phyloP scores from a whole-genome alignment of 2,113 vertebrate species.

The Cyphomyrus discorhynchus region DNA sequence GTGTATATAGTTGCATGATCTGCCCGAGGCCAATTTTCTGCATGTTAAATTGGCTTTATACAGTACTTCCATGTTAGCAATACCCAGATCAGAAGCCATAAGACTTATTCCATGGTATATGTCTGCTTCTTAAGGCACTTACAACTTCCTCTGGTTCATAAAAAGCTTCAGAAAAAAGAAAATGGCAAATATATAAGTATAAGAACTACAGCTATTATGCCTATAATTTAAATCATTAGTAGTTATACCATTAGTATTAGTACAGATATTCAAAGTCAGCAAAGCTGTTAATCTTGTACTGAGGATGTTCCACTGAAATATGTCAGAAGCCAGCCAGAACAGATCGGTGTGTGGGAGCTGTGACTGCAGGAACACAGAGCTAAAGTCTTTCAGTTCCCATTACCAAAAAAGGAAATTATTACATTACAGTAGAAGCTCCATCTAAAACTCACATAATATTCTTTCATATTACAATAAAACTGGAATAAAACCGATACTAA shows the following conservation, averaged over 20 bases:
- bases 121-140: background rate
- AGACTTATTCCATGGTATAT: background rate
- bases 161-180: background rate
- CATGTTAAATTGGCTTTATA: background rate
- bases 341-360: background rate
- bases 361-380: background rate
- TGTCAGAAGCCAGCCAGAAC: background rate
- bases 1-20: background rate
- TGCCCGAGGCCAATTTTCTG: background rate
- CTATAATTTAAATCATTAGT: background rate
- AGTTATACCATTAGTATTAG: background rate
- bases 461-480: background rate
- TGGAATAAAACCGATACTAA: background rate
- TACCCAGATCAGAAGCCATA: background rate
- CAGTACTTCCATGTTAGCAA: background rate
- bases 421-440: background rate
- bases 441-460: background rate
- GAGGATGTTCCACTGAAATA: background rate
- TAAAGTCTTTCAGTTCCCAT: background rate
- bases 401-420: background rate
- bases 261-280: background rate
- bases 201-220: background rate
- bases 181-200: background rate
- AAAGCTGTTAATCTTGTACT: background rate
- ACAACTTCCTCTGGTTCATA: background rate